A percentile compares a stretch with the other conserved stretches of the same genome.
phyloP scores from a whole-genome alignment of 2,113 vertebrate genomes.

The Ia io region DNA sequence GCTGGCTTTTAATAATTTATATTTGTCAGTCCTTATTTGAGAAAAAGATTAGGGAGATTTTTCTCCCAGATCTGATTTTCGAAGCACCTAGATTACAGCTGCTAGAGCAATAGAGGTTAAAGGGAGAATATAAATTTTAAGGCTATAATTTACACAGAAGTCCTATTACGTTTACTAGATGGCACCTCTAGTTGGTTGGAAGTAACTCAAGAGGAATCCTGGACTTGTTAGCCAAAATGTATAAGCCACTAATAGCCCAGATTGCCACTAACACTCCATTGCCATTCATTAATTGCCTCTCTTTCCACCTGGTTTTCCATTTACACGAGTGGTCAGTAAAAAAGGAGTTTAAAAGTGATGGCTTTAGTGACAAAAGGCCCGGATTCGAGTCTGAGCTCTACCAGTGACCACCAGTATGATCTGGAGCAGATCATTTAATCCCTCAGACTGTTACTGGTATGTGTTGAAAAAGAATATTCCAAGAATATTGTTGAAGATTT shows the following conservation, averaged over 20 bases:
- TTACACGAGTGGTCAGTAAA: background rate
- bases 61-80: background rate
- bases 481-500: background rate
- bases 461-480: background rate
- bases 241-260: background rate
- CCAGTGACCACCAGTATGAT: background rate
- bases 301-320: background rate
- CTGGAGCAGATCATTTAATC: background rate
- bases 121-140: background rate
- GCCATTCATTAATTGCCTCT: background rate
- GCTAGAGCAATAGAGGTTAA: background rate
- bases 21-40: background rate
- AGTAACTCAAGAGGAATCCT: background rate
- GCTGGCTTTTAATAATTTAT: constrained; percentile 21
- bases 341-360: background rate
- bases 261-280: background rate
- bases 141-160: background rate
- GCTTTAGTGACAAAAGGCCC: background rate
- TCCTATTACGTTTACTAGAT: background rate
- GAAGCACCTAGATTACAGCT: background rate
- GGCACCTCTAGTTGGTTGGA: background rate
- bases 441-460: background rate
- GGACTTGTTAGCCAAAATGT: background rate
- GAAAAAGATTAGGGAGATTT: background rate
- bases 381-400: background rate